Evolutionary conservation across 2,113 vertebrate genomes (phyloP).

Genomic region (Mustela nigripes): DNA sequence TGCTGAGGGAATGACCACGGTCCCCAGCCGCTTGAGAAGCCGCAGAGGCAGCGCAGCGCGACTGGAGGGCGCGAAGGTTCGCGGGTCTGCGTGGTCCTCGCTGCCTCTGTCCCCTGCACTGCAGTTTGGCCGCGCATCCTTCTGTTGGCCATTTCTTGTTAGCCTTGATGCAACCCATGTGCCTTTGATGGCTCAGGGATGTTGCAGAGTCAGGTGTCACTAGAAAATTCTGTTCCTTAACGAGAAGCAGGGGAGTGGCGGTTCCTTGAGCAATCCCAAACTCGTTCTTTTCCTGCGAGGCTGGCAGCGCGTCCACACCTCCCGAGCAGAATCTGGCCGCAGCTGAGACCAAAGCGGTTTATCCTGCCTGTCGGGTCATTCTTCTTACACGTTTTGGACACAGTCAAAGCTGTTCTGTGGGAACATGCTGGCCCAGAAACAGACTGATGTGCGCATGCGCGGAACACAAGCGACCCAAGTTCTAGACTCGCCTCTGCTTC

Average conservation of each 20-base stretch:
- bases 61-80: not conserved
- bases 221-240: not conserved
- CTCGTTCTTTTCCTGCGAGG: not conserved
- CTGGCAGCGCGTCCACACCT: slow-evolving; percentile 1
- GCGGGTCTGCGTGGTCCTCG: not conserved
- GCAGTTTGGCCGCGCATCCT: not conserved
- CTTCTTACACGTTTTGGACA: not conserved
- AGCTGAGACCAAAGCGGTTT: not conserved
- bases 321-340: not conserved
- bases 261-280: not conserved
- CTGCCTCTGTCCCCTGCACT: not conserved
- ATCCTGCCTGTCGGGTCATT: slow-evolving; percentile 36
- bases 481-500: not conserved
- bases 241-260: rapidly evolving
- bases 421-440: not conserved
- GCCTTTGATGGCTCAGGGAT: not conserved
- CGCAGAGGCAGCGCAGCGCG: rapidly evolving
- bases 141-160: not conserved
- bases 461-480: not conserved
- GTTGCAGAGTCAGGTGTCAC: not conserved
- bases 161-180: not conserved
- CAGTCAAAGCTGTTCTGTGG: not conserved
- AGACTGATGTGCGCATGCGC: not conserved
- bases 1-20: not conserved
- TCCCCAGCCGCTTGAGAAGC: not conserved